phyloP scores from a whole-genome alignment of 1,140 invertebrate species.

The Whitmania pigra region DNA sequence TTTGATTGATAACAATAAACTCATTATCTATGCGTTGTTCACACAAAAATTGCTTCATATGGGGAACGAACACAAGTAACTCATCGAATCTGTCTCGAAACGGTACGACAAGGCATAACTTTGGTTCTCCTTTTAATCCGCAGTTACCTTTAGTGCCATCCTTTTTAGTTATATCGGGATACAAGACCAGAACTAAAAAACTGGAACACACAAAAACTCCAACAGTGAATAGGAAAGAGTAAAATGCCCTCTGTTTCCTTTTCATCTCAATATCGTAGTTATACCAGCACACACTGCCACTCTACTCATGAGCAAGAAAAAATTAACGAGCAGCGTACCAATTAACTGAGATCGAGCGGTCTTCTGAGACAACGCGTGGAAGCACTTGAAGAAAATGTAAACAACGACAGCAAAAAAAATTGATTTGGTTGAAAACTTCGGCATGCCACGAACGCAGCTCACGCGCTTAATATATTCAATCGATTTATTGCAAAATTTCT shows the following conservation, averaged over 20 bases:
- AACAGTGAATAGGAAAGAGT: too few relatives aligned
- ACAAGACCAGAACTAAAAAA: not conserved
- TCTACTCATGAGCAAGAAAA: not conserved
- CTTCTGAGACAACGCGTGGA: too few relatives aligned
- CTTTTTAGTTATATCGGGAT: not conserved
- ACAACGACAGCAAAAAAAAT: too few relatives aligned
- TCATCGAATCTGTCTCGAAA: conserved; percentile 91
- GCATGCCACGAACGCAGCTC: too few relatives aligned
- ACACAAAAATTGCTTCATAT: conserved; percentile 70
- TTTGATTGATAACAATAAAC: conserved; percentile 85
- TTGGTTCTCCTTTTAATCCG: not conserved
- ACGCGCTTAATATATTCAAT: too few relatives aligned
- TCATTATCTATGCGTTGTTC: conserved; percentile 68
- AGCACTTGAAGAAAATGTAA: too few relatives aligned
- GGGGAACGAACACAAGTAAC: conserved; percentile 75
- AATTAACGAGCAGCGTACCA: too few relatives aligned
- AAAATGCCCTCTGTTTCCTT: not conserved
- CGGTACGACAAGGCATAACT: conserved; percentile 60
- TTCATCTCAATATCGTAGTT: not conserved
- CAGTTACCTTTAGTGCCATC: not conserved
- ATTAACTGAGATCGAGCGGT: too few relatives aligned
- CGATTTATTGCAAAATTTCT: too few relatives aligned
- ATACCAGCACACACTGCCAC: not conserved
- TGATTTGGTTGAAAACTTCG: too few relatives aligned
- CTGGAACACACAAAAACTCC: too few relatives aligned